Evolutionary conservation across 2,113 vertebrate genomes (phyloP).

Genomic region (Eretmochelys imbricata): DNA sequence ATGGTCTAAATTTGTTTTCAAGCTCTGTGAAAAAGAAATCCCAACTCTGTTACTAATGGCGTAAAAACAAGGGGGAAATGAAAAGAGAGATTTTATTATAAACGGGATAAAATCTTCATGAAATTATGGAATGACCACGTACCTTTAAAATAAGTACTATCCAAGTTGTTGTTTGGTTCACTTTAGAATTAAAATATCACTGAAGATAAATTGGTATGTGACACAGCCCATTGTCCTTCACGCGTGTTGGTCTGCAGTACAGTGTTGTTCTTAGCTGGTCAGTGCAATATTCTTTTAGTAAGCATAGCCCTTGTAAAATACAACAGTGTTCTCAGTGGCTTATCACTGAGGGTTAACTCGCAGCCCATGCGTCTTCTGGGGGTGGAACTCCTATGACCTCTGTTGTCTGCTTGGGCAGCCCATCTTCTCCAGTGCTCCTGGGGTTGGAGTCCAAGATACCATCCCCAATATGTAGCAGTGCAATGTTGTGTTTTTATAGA

Average conservation of each 20-base stretch:
- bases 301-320: neutral
- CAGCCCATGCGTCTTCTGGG: neutral
- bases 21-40: slow-evolving; percentile 53
- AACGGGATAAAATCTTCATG: slow-evolving; percentile 31
- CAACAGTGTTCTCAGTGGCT: neutral
- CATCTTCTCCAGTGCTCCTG: neutral
- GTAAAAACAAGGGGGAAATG: slow-evolving; percentile 55
- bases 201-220: too few relatives aligned
- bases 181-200: slow-evolving; percentile 39
- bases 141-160: slow-evolving; percentile 11
- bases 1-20: slow-evolving; percentile 69
- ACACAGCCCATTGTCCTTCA: neutral
- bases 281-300: neutral
- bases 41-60: slow-evolving; percentile 55
- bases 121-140: neutral
- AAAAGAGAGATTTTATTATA: slow-evolving; percentile 49
- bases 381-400: neutral
- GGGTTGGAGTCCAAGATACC: neutral
- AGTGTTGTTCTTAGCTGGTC: neutral
- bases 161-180: slow-evolving; percentile 6
- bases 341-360: neutral
- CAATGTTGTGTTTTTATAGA: neutral
- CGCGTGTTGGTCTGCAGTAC: neutral
- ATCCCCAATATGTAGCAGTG: neutral
- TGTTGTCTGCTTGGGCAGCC: neutral